These are phyloP conservation scores for Brachylomia viminalis DNA, from an alignment of 2,888 invertebrate genomes.

Conservation along the genomic window DNA sequence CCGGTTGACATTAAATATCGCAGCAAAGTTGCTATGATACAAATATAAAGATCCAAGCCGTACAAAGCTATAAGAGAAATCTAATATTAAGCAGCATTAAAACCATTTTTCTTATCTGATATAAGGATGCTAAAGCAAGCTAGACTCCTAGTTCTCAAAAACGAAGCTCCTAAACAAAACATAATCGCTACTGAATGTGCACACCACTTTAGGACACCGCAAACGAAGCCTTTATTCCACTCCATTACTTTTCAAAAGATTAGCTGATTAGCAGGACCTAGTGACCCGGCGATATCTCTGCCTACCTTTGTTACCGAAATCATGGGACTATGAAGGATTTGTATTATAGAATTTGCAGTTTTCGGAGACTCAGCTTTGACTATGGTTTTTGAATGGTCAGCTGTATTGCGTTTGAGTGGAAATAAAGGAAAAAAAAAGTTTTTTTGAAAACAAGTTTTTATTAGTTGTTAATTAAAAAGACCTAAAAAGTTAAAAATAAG, in stretches of 20 bases:
- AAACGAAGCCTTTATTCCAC: slow-evolving; percentile 69
- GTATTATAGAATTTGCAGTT: slow-evolving; percentile 25
- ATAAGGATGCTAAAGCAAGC: too few relatives aligned
- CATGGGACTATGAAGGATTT: slow-evolving; percentile 46
- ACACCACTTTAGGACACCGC: slow-evolving; percentile 33
- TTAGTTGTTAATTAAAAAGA: too few relatives aligned
- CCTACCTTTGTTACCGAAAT: slow-evolving; percentile 49
- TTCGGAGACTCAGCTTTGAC: not conserved
- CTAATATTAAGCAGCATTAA: not conserved
- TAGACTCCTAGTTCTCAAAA: not conserved
- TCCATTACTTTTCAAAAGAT: slow-evolving; percentile 72
- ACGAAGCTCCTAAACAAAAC: slow-evolving; percentile 5
- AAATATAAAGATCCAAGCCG: not conserved
- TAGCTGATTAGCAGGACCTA: slow-evolving; percentile 67
- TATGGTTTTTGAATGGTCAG: slow-evolving; percentile 4
- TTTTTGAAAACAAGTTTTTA: too few relatives aligned
- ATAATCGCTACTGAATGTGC: slow-evolving; percentile 35
- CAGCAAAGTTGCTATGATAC: not conserved
- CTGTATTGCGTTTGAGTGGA: not conserved
- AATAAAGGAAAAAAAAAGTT: too few relatives aligned
- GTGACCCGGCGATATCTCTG: slow-evolving; percentile 59
- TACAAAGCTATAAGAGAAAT: not conserved
- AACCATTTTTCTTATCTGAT: not conserved
- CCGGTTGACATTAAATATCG: too few relatives aligned
- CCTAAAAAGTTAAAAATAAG: too few relatives aligned